Percentiles rank a stretch among this genome's conserved stretches.
Conservation (phyloP, 2,113 vertebrate species). For the Coregonus clupeaformis region DNA sequence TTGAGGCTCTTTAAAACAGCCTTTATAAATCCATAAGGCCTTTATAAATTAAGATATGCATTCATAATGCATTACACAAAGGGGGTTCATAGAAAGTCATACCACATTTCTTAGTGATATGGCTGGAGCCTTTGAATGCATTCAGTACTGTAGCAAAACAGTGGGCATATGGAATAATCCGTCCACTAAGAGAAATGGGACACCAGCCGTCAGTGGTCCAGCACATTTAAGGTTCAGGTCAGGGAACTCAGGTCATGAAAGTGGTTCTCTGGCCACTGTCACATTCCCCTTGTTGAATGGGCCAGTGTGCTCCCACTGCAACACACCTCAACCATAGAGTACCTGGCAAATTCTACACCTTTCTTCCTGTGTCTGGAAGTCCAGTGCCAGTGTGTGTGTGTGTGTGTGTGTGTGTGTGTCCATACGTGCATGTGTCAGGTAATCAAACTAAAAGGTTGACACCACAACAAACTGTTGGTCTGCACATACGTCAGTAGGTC, state of each 20-base stretch:
- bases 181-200: neutral
- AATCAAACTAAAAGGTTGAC: conserved; percentile 33
- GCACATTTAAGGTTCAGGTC: neutral
- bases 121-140: no score
- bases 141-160: neutral
- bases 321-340: neutral
- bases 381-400: neutral
- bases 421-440: neutral
- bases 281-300: conserved; percentile 14
- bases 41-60: no score
- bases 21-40: no score
- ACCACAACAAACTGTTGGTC: neutral
- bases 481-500: neutral
- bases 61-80: no score
- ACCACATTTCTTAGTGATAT: no score
- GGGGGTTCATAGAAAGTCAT: no score
- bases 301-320: neutral
- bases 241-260: neutral
- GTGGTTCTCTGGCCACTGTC: conserved; percentile 11
- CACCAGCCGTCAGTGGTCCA: neutral
- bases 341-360: conserved; percentile 14
- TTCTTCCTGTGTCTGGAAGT: neutral
- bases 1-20: no score
- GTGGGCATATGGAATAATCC: neutral
- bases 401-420: neutral